Evolutionary conservation across 2,888 invertebrate species (phyloP).

Genomic region (Acleris cristana): DNA sequence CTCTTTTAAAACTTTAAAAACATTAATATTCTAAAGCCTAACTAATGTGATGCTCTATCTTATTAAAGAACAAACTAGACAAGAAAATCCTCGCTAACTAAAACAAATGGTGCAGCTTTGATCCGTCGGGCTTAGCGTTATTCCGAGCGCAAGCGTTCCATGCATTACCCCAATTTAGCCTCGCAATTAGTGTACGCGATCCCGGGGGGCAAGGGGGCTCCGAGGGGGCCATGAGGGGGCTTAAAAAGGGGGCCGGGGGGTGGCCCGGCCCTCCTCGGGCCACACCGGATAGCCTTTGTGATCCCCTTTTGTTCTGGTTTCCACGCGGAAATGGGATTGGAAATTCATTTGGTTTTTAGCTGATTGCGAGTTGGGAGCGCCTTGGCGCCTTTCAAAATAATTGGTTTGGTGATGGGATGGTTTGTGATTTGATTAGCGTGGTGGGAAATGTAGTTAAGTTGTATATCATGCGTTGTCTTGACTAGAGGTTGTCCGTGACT

Average conservation of each 20-base stretch:
- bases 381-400: slow-evolving; percentile 34
- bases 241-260: slow-evolving; percentile 39
- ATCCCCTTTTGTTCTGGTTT: slow-evolving; percentile 70
- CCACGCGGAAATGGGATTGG: slow-evolving; percentile 78
- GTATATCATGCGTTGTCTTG: not conserved
- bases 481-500: too few relatives aligned
- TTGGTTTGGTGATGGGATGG: slow-evolving; percentile 25
- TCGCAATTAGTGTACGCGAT: slow-evolving; percentile 75
- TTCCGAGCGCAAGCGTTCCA: slow-evolving; percentile 67
- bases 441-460: not conserved
- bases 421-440: slow-evolving; percentile 7
- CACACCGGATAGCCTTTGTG: slow-evolving; percentile 66
- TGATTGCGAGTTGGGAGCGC: slow-evolving; percentile 60
- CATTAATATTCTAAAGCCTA: not conserved
- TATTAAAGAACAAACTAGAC: slow-evolving; percentile 48
- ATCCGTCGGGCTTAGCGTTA: slow-evolving; percentile 61
- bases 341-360: slow-evolving; percentile 81
- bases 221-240: slow-evolving; percentile 44
- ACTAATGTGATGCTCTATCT: slow-evolving; percentile 14
- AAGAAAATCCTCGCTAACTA: slow-evolving; percentile 68
- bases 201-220: slow-evolving; percentile 48
- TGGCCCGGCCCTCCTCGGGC: slow-evolving; percentile 26
- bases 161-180: slow-evolving; percentile 81
- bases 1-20: too few relatives aligned
- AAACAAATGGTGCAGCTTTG: slow-evolving; percentile 76